Conservation (phyloP, 2,797 vertebrate genomes). For the Lates japonicus region DNA sequence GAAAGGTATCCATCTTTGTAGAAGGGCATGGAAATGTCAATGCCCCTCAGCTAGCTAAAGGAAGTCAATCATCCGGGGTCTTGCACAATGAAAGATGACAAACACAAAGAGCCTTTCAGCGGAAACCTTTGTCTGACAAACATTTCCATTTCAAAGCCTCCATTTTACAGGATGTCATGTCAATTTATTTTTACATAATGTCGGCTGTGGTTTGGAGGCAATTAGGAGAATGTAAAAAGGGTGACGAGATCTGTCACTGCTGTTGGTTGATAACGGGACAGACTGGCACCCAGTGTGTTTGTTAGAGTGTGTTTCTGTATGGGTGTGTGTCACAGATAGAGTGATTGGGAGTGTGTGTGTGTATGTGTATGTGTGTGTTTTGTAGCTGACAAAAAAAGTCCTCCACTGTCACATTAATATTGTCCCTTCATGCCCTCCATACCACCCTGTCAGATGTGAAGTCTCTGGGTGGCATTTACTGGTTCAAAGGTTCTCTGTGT, state of each 20-base stretch:
- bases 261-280: slow-evolving; percentile 32
- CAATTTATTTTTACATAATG: slow-evolving; percentile 72
- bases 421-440: slow-evolving; percentile 41
- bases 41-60: slow-evolving; percentile 68
- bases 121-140: slow-evolving; percentile 71
- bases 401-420: slow-evolving; percentile 52
- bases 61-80: slow-evolving; percentile 74
- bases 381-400: slow-evolving; percentile 21
- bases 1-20: slow-evolving; percentile 71
- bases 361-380: slow-evolving; percentile 3
- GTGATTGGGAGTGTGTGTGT: background rate
- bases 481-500: slow-evolving; percentile 74
- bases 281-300: slow-evolving; percentile 23
- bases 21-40: slow-evolving; percentile 76
- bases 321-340: slow-evolving; percentile 8
- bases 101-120: slow-evolving; percentile 72
- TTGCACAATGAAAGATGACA: slow-evolving; percentile 66
- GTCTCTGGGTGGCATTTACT: slow-evolving; percentile 75
- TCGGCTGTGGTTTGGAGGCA: slow-evolving; percentile 56
- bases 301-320: background rate
- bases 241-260: slow-evolving; percentile 63
- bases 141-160: slow-evolving; percentile 75
- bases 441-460: slow-evolving; percentile 55
- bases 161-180: slow-evolving; percentile 63
- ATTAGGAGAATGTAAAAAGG: slow-evolving; percentile 52